phyloP scores from a whole-genome alignment of 1,140 invertebrate species.

The Drosophila setifemur region DNA sequence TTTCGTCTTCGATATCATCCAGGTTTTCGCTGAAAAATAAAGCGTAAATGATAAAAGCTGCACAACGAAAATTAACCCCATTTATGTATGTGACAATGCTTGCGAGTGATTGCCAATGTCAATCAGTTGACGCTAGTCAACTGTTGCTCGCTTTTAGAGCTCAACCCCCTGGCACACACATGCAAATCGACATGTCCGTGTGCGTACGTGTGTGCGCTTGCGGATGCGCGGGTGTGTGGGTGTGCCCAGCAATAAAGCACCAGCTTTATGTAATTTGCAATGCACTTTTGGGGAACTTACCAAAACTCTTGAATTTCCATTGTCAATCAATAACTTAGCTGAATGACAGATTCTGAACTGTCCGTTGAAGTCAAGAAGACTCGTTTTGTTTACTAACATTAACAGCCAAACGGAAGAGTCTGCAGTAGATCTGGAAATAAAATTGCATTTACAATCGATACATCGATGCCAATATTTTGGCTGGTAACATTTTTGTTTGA shows the following conservation, averaged over 20 bases:
- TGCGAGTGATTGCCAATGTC: conserved; percentile 16
- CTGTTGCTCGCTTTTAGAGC: conserved; percentile 49
- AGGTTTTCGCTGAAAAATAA: conserved; percentile 83
- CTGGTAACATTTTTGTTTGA: too few relatives aligned
- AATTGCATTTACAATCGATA: background rate
- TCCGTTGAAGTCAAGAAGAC: background rate
- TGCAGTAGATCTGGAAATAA: conserved; percentile 28
- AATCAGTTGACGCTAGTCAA: conserved; percentile 55
- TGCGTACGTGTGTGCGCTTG: conserved; percentile 9
- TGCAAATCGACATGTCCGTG: background rate
- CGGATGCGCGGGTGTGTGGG: conserved; percentile 1
- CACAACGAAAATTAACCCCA: conserved; percentile 45
- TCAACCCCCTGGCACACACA: conserved; percentile 21
- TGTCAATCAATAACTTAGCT: background rate
- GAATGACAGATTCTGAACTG: background rate
- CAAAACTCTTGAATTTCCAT: conserved; percentile 49
- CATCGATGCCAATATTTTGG: too few relatives aligned
- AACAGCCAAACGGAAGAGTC: conserved; percentile 21
- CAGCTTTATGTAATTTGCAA: conserved; percentile 39
- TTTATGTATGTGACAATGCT: background rate
- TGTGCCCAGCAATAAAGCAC: background rate
- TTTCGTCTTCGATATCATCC: conserved; percentile 85
- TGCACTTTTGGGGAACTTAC: conserved; percentile 29
- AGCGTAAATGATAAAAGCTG: background rate
- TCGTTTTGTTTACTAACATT: conserved; percentile 52